A percentile compares a stretch with the other conserved stretches of the same genome.
phyloP scores from a whole-genome alignment of 2,888 invertebrate genomes.

The Resseliella maxima region DNA sequence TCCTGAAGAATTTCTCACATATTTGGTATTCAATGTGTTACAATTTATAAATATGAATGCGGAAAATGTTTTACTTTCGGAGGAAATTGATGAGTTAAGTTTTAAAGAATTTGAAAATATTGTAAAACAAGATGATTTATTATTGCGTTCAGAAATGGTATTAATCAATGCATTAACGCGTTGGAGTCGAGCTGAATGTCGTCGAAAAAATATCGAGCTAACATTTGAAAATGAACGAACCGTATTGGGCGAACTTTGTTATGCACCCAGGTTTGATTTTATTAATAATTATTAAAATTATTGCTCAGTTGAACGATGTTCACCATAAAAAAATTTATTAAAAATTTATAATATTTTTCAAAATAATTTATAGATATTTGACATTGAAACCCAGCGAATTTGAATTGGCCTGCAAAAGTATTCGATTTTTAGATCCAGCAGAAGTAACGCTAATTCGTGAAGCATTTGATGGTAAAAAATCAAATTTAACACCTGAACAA shows the following conservation, averaged over 20 bases:
- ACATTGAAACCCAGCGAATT: constrained; percentile 64
- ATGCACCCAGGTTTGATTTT: constrained; percentile 63
- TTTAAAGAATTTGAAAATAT: constrained; percentile 68
- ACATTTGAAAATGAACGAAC: constrained; percentile 66
- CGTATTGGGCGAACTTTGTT: constrained; percentile 66
- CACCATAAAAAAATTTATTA: background rate
- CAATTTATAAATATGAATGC: constrained; percentile 68
- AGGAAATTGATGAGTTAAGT: constrained; percentile 64
- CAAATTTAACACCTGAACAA: constrained; percentile 66
- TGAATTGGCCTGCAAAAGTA: constrained; percentile 65
- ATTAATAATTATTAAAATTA: too few species aligned
- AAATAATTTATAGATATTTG: constrained; percentile 58
- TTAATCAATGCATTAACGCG: constrained; percentile 66
- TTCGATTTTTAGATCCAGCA: constrained; percentile 65
- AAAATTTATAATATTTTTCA: constrained; percentile 21
- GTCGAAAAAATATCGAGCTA: constrained; percentile 65
- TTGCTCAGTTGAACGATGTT: too few species aligned
- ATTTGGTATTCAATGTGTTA: constrained; percentile 66
- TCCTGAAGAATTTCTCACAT: constrained; percentile 66
- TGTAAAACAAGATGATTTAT: constrained; percentile 66
- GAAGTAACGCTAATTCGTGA: constrained; percentile 65
- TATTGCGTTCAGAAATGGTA: constrained; percentile 65
- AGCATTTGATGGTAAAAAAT: constrained; percentile 65
- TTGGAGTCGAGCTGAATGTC: constrained; percentile 67
- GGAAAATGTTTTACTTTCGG: constrained; percentile 64